Base-by-base conservation (phyloP, 2,113 vertebrate species). In the western clawed frog (Xenopus tropicalis) region DNA sequence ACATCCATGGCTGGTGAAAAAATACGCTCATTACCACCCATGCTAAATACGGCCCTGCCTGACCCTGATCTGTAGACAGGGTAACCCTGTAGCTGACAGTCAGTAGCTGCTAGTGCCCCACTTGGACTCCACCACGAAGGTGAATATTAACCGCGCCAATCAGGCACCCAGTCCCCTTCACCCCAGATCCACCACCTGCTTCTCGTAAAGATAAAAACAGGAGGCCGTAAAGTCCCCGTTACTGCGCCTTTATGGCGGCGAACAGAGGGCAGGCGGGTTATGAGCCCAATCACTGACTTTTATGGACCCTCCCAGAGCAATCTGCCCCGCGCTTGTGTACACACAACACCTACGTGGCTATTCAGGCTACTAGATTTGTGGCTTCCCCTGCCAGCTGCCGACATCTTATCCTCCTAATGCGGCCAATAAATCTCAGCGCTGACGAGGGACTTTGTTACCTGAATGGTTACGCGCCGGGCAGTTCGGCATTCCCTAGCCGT, bases 131-230 rank as follows among this genome's bases (percentile, higher is more conserved):
- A 14, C 16, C 14, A 13, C 16, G 14, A 11, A 11, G 46, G 46
- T 48, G 4, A 16, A 48, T 48, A 48, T 48, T 48, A 48, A 48
- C 46, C 16, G 11, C 4, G 46, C 46, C 46, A 48, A 48, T 48
- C 46, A 48, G 16, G 13, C 46, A 37, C 29, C 29, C 1, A 2
- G 29, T 37, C 10, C 29, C 6, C 10, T 37, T 37, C 6, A 37
- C 6, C 6, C 29, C 29, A 46, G 42, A 61, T 22, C 59, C 64
- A 24, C 59, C 70, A 71, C 43, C 70, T 71, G 70, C 44, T 71
- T 14, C 70, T 63, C 1, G 44, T 71, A 71, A 71, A 71, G 70
- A 71, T 71, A 71, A 71, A n/a, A 23, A 17, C 14, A 70, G 69
- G 61, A 23, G 57, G 37, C 20, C 10, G 10, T 24, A 23, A 59